Conservation (phyloP, 2,113 vertebrate genomes). For the Ceratotherium simum region DNA sequence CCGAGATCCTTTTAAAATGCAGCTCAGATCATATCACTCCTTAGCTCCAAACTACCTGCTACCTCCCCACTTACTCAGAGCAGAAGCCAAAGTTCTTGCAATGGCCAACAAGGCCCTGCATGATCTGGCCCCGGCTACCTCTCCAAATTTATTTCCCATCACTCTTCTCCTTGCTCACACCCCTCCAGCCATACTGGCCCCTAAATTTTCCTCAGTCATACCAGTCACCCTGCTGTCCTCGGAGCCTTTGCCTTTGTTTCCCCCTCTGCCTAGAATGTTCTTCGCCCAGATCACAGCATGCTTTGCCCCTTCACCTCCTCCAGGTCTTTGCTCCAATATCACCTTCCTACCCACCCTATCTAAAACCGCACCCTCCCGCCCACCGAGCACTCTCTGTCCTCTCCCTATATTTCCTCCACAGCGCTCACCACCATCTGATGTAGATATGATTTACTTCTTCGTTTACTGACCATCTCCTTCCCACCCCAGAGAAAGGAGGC, state of each 20-base stretch:
- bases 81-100: neutral
- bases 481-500: neutral
- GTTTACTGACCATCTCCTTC: neutral
- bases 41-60: too few species aligned
- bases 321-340: neutral
- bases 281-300: neutral
- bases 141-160: too few species aligned
- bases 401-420: accelerated
- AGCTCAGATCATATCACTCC: neutral
- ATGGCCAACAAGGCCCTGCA: neutral
- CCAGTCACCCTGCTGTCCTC: neutral
- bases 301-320: neutral
- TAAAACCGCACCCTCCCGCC: too few species aligned
- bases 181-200: neutral
- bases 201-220: neutral
- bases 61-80: neutral
- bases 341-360: neutral
- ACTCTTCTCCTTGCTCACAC: neutral
- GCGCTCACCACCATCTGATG: neutral
- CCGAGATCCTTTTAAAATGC: neutral
- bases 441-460: neutral
- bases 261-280: neutral
- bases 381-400: neutral
- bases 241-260: neutral
- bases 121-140: neutral